These are phyloP conservation scores for Ceyx cyanopectus DNA, from an alignment of 2,113 vertebrate species.

Conservation along the genomic window DNA sequence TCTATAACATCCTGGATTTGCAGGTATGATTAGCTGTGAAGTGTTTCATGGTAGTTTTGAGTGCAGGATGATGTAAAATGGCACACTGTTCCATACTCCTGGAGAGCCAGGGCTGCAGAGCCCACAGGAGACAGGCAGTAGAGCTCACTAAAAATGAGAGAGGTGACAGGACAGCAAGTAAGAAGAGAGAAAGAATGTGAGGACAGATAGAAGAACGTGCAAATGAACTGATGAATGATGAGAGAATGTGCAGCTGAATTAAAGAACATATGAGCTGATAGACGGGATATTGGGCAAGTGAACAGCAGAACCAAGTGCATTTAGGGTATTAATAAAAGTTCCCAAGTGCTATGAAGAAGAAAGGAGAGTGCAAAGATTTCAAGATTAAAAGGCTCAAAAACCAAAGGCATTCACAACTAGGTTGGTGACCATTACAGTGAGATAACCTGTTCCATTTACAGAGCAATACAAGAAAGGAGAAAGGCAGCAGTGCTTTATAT, in stretches of 20 bases:
- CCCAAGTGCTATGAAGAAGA: neutral
- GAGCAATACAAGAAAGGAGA: neutral
- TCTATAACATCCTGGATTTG: constrained; percentile 20
- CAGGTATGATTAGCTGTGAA: constrained; percentile 53
- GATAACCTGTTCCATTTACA: neutral
- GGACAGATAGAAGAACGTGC: constrained; percentile 9
- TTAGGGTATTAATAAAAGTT: neutral
- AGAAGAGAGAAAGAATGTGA: constrained; percentile 1
- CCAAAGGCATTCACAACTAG: neutral
- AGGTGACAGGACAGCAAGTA: constrained; percentile 13
- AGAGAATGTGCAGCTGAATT: constrained; percentile 44
- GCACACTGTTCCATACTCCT: neutral
- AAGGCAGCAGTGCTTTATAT: neutral
- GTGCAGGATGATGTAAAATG: constrained; percentile 1
- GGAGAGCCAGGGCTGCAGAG: neutral
- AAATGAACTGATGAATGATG: constrained; percentile 62
- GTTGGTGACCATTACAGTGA: neutral
- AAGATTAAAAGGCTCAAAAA: neutral
- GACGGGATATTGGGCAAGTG: neutral
- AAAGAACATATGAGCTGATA: constrained; percentile 57
- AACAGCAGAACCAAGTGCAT: neutral
- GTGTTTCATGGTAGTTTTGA: neutral
- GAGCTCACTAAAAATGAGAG: constrained; percentile 14
- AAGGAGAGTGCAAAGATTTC: neutral
- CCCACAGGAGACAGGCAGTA: neutral